Base-by-base conservation (phyloP, 2,888 invertebrate species). In the Melanostoma scalare region DNA sequence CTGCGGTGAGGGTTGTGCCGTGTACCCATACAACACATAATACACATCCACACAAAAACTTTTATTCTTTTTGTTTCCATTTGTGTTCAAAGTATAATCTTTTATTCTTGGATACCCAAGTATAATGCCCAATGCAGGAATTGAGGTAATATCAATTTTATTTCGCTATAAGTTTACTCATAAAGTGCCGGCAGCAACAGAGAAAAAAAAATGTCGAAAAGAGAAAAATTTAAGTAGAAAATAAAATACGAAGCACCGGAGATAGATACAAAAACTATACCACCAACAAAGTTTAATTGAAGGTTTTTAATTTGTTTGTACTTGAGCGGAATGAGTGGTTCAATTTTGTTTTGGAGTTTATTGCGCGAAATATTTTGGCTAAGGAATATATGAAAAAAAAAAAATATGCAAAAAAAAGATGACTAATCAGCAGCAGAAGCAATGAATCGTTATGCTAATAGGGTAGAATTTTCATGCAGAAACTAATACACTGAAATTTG, bases 141-240 rank as follows among this genome's bases (percentile, higher is more conserved):
- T 77, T 63, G 77, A 69, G 71, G 65, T 52, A 78, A 77, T 71
- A 77, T 60, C 53, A 67, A 61, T 61, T 78, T 73, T 67, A 50
- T 50, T 63, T 58, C 20, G 58, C 65, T 55, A 36, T 53, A 72
- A 53, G 67, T 53, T 60, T 36, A 55, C 60, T 50, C 38, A 56
- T 36, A 20, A 42, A 63, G 48, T 9, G n/a, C 46, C 10, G 6
- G n/a, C 46, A 33, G 6, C 35, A 8, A 2, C 4, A 40, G 48
- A 69, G 9, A 40, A 60, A 60, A 71, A 42, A 46, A 6, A 1
- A 8, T n/a, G 30, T 30, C 20, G 20, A 10, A 63, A 48, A 20
- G 20, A 20, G 20, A 20, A 20, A 20, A 20, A 20, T 20, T 20
- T 20, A 20, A 20, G 20, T 20, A 20, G 20, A 20, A 20, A 20